Evolutionary conservation across 2,113 vertebrate genomes (phyloP).

Genomic region (Carassius gibelio): DNA sequence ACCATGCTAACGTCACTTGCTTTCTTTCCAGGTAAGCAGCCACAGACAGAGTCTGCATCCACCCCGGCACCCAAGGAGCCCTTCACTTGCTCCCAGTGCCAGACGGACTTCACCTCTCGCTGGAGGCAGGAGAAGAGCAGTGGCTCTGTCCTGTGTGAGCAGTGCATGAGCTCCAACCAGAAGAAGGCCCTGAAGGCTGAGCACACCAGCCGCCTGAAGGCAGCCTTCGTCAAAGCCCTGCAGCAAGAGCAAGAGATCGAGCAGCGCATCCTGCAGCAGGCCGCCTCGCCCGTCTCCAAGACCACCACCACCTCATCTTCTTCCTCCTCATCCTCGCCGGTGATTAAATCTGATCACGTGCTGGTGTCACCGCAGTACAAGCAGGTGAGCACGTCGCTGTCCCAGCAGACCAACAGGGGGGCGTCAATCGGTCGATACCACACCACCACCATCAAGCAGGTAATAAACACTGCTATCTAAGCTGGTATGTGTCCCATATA

Average conservation of each 20-base stretch:
- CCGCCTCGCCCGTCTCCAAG: conserved; percentile 56
- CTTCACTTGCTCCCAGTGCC: conserved; percentile 85
- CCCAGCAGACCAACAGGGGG: no score
- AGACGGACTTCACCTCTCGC: conserved; percentile 98
- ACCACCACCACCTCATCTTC: conserved; percentile 54
- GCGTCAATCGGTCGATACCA: no score
- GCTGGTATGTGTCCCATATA: no score
- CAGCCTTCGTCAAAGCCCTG: conserved; percentile 95
- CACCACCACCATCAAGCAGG: no score
- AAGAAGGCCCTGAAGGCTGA: conserved; percentile 95
- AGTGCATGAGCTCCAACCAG: conserved; percentile 95
- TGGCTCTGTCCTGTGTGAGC: conserved; percentile 88
- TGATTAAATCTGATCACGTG: no score
- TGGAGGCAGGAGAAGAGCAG: conserved; percentile 91
- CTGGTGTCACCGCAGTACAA: no score
- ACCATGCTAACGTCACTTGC: neutral
- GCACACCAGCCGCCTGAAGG: conserved; percentile 94
- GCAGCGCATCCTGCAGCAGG: conserved; percentile 91
- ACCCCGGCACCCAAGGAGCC: no score
- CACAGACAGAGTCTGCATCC: conserved; percentile 53
- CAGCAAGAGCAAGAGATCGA: conserved; percentile 99
- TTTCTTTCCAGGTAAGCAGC: conserved; percentile 75
- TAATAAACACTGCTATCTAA: no score
- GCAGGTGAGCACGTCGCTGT: no score
- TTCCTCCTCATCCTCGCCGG: conserved; percentile 61